A percentile compares a stretch with the other conserved stretches of the same genome.
Evolutionary conservation across 2,113 vertebrate genomes (phyloP).

Genomic region (Porphyrio hochstetteri): DNA sequence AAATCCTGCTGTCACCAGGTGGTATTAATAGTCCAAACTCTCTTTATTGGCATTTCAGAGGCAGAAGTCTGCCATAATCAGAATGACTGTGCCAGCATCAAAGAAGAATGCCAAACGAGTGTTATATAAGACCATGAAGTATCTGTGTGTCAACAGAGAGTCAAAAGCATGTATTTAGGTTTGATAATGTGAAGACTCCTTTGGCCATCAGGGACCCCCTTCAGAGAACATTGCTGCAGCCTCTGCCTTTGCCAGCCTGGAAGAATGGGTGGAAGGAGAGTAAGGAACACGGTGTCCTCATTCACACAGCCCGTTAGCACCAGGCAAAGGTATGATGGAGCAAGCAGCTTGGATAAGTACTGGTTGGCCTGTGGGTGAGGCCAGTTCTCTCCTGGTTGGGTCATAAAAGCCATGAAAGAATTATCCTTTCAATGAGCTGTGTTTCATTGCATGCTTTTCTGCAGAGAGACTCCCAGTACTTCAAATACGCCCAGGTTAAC

Average conservation of each 20-base stretch:
- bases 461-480: background rate
- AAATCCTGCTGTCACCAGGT: background rate
- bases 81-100: background rate
- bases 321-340: background rate
- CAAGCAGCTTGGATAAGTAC: background rate
- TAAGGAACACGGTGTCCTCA: background rate
- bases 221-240: background rate
- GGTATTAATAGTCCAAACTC: background rate
- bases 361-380: background rate
- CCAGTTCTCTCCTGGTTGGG: background rate
- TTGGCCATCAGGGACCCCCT: background rate
- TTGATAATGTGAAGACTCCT: background rate
- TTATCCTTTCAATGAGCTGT: background rate
- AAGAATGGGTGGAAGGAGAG: background rate
- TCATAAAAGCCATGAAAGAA: background rate
- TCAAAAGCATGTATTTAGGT: background rate
- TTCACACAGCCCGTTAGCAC: background rate
- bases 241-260: background rate
- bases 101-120: background rate
- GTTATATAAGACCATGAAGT: background rate
- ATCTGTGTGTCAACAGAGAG: background rate
- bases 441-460: background rate
- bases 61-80: background rate
- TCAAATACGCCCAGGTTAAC: background rate
- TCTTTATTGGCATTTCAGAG: constrained; percentile 7